phyloP scores from a whole-genome alignment of 2,113 vertebrate species.

The Microcebus jonahi region DNA sequence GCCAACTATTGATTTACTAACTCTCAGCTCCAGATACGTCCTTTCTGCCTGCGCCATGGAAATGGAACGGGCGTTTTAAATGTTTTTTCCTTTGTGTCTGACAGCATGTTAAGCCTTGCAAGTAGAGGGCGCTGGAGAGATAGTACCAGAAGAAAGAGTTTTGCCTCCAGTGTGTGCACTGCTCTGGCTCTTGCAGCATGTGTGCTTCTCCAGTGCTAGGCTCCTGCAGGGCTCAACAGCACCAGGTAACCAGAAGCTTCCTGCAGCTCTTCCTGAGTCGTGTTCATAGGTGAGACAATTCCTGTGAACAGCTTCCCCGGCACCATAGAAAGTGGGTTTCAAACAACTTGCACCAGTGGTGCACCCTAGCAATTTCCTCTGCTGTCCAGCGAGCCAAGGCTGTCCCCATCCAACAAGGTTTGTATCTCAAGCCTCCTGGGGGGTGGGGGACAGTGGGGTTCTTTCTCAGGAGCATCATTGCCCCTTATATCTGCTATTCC shows the following conservation, averaged over 20 bases:
- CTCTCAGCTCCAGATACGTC: background rate
- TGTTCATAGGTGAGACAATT: background rate
- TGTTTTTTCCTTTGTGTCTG: background rate
- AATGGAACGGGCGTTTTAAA: background rate
- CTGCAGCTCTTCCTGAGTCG: rapidly evolving
- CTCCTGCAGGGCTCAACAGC: background rate
- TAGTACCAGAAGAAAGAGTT: background rate
- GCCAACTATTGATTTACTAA: background rate
- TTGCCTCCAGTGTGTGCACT: background rate
- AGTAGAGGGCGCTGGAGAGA: background rate
- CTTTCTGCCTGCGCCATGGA: background rate
- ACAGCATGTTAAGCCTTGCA: background rate
- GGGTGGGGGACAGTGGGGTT: too few species aligned
- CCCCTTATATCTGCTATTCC: background rate
- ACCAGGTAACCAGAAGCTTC: background rate
- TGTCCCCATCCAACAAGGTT: background rate
- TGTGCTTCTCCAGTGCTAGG: too few species aligned
- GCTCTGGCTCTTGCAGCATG: too few species aligned
- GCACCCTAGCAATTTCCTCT: background rate
- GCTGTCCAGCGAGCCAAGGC: background rate
- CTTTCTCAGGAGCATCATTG: background rate
- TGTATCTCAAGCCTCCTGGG: background rate
- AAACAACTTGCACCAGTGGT: background rate
- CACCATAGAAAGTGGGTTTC: background rate
- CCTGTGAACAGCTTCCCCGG: background rate